Evolutionary conservation across 2,113 vertebrate genomes (phyloP).

Genomic region (Microtus pennsylvanicus): DNA sequence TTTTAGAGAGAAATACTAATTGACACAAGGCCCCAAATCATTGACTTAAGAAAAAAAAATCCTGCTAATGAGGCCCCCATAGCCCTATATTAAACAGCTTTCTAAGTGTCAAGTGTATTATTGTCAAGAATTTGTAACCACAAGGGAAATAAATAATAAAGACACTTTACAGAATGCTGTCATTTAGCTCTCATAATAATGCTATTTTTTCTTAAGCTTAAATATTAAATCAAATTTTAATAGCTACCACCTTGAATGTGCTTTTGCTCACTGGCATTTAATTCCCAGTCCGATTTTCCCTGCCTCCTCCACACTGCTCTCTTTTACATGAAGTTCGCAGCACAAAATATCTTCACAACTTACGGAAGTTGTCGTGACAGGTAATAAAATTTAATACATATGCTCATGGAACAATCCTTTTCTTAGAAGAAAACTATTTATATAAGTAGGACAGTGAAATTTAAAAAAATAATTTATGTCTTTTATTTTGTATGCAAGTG

Average conservation of each 20-base stretch:
- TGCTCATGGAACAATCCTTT: not conserved
- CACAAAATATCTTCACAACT: not conserved
- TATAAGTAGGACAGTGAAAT: not conserved
- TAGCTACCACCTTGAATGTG: slow-evolving; percentile 12
- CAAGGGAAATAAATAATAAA: slow-evolving; percentile 81
- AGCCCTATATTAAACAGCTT: slow-evolving; percentile 83
- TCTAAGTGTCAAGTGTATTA: slow-evolving; percentile 67
- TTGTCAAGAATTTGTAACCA: slow-evolving; percentile 68
- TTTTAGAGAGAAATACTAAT: slow-evolving; percentile 84
- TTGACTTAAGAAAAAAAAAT: slow-evolving; percentile 78
- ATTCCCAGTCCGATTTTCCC: not conserved
- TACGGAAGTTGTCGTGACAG: not conserved
- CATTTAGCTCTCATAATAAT: slow-evolving; percentile 81
- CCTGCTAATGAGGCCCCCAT: slow-evolving; percentile 84
- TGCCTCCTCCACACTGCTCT: not conserved
- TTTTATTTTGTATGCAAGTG: not conserved
- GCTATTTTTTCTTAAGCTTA: slow-evolving; percentile 51
- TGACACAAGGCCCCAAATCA: slow-evolving; percentile 82
- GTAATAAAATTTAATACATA: not conserved
- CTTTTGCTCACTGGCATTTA: not conserved
- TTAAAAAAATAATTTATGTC: too few species aligned
- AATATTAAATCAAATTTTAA: slow-evolving; percentile 67
- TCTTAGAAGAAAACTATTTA: not conserved
- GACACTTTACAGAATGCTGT: slow-evolving; percentile 72
- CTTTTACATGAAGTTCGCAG: not conserved